Evolutionary conservation across 2,113 vertebrate species (phyloP).

Genomic region (Entomyzon cyanotis): DNA sequence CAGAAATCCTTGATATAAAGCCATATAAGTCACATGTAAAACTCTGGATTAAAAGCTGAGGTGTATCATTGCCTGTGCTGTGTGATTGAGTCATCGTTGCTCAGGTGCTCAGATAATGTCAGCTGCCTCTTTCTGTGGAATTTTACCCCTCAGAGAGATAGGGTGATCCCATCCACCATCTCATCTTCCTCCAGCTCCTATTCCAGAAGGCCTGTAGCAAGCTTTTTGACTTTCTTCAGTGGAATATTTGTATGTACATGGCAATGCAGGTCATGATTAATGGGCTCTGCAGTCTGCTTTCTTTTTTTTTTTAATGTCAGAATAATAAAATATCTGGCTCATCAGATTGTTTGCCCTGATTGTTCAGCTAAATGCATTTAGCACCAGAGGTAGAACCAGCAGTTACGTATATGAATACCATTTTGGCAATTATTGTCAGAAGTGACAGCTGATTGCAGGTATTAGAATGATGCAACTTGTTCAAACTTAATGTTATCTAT

Average conservation of each 20-base stretch:
- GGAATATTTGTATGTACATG: conserved; percentile 39
- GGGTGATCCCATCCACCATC: not conserved
- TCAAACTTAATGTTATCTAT: conserved; percentile 80
- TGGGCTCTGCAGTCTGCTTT: conserved; percentile 25
- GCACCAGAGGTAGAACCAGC: conserved; percentile 31
- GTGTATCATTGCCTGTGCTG: not conserved
- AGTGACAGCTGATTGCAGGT: conserved; percentile 75
- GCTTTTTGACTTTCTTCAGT: conserved; percentile 50
- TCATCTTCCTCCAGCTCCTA: conserved; percentile 5
- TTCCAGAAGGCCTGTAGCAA: conserved; percentile 6
- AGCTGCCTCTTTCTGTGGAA: conserved; percentile 9
- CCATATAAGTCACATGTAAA: not conserved
- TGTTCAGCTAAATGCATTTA: conserved; percentile 65
- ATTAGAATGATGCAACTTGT: conserved; percentile 78
- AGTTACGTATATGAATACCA: conserved; percentile 30
- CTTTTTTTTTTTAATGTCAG: conserved; percentile 56
- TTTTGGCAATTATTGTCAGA: conserved; percentile 68
- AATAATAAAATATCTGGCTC: conserved; percentile 54
- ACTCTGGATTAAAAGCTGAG: not conserved
- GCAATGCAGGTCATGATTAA: conserved; percentile 61
- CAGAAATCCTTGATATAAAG: conserved; percentile 16
- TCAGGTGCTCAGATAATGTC: conserved; percentile 4
- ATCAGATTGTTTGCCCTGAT: conserved; percentile 32
- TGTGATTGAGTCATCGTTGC: not conserved
- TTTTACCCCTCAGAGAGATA: conserved; percentile 19